These are phyloP conservation scores for Pycnomerus fuliginosus DNA, from an alignment of 2,888 invertebrate species.

Conservation along the genomic window DNA sequence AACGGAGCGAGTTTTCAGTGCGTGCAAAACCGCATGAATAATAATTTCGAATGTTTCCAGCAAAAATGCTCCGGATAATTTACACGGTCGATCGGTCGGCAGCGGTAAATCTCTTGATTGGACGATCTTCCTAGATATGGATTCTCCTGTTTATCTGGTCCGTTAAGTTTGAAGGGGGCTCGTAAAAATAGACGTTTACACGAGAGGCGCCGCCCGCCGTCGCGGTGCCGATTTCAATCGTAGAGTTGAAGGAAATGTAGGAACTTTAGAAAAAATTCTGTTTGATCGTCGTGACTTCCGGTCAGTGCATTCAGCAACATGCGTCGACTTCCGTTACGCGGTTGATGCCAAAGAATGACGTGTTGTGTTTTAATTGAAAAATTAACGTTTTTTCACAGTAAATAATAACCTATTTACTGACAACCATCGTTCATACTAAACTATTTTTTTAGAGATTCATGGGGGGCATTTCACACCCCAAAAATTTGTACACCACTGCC, in stretches of 20 bases:
- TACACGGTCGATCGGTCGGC: constrained; percentile 4
- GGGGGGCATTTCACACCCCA: too few species aligned
- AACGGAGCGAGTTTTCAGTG: too few species aligned
- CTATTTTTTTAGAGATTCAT: too few species aligned
- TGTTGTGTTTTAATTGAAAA: constrained; percentile 10
- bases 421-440: too few species aligned
- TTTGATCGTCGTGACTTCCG: constrained; percentile 37
- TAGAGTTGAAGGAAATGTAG: constrained; percentile 27
- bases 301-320: constrained; percentile 29
- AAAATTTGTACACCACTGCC: too few species aligned
- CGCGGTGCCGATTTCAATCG: too few species aligned
- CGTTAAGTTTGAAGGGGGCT: constrained; percentile 1
- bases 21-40: too few species aligned
- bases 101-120: constrained; percentile 1
- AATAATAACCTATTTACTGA: too few species aligned
- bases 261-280: constrained; percentile 30
- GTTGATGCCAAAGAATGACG: constrained; percentile 6
- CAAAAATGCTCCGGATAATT: not conserved
- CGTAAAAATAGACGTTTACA: constrained; percentile 1
- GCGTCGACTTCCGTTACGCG: constrained; percentile 33
- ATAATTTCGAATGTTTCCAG: not conserved
- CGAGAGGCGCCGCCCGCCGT: too few species aligned
- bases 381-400: not conserved
- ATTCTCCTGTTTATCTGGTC: constrained; percentile 5
- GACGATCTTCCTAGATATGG: not conserved